Conservation (phyloP, 2,888 invertebrate genomes). For the Sclerodermus sp. region DNA sequence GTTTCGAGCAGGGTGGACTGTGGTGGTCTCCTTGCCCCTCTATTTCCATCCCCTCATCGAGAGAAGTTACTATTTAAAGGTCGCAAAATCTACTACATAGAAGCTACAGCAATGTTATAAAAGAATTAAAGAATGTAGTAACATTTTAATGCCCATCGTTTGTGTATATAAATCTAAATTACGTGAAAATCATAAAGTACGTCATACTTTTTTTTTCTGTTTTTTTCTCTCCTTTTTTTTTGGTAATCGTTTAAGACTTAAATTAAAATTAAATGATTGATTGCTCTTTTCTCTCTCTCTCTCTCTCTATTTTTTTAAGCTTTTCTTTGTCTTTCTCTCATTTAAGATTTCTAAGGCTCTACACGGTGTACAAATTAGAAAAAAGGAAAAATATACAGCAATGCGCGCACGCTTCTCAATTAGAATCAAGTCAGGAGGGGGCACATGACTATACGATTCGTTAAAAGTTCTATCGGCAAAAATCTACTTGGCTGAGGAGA, state of each 20-base stretch:
- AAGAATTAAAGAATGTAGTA: constrained; percentile 18
- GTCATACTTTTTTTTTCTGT: too few relatives aligned
- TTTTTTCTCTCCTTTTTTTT: constrained; percentile 11
- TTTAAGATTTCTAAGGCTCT: constrained; percentile 18
- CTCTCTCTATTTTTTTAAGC: constrained; percentile 16
- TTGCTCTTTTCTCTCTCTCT: constrained; percentile 13
- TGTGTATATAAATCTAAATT: constrained; percentile 6
- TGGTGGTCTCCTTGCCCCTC: too few relatives aligned
- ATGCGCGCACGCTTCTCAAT: too few relatives aligned
- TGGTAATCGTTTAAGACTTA: constrained; percentile 30
- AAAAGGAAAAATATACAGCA: background rate
- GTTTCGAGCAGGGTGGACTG: too few relatives aligned
- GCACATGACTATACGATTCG: too few relatives aligned
- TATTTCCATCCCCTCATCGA: too few relatives aligned
- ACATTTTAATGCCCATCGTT: constrained; percentile 23
- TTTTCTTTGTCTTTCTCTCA: background rate
- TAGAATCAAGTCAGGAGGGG: too few relatives aligned
- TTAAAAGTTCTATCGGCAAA: too few relatives aligned
- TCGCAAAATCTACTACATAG: constrained; percentile 12
- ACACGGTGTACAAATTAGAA: constrained; percentile 20
- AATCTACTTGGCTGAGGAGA: too few relatives aligned
- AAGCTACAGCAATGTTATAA: constrained; percentile 13
- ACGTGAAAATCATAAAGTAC: constrained; percentile 20
- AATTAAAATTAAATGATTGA: constrained; percentile 29
- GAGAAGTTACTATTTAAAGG: constrained; percentile 12